Evolutionary conservation across 2,888 invertebrate species (phyloP).

Genomic region (Eristalis intricaria): DNA sequence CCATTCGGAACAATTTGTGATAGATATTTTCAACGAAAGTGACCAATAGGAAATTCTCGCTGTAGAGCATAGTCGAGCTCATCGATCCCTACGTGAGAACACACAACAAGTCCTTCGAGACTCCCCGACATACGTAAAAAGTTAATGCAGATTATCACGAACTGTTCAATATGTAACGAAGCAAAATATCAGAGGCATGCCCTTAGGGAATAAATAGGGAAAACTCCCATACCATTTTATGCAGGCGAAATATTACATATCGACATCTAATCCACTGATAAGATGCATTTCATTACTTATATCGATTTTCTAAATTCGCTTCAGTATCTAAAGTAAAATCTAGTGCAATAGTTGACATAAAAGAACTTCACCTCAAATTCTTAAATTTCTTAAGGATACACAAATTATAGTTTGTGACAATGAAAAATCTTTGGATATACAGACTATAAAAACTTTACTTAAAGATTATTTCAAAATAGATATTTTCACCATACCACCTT

Average conservation of each 20-base stretch:
- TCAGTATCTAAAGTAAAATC: not conserved
- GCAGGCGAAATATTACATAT: slow-evolving; percentile 21
- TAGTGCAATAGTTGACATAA: not conserved
- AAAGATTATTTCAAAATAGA: slow-evolving; percentile 15
- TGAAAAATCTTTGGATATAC: slow-evolving; percentile 14
- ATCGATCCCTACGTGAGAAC: slow-evolving; percentile 27
- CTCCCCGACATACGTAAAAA: slow-evolving; percentile 9
- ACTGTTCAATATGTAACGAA: slow-evolving; percentile 29
- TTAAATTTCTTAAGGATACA: slow-evolving; percentile 14
- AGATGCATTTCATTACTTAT: slow-evolving; percentile 19
- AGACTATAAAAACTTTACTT: slow-evolving; percentile 31
- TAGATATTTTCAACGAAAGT: slow-evolving; percentile 24
- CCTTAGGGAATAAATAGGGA: not conserved
- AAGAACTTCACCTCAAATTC: slow-evolving; percentile 10
- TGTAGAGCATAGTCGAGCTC: slow-evolving; percentile 28
- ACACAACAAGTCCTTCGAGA: slow-evolving; percentile 15
- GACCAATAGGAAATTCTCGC: slow-evolving; percentile 22
- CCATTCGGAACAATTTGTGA: slow-evolving; percentile 13
- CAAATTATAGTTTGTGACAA: slow-evolving; percentile 32
- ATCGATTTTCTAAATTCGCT: not conserved
- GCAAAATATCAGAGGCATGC: slow-evolving; percentile 28
- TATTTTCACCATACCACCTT: slow-evolving; percentile 32
- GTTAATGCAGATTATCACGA: not conserved
- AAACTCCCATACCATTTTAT: not conserved
- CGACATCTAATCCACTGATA: slow-evolving; percentile 3